Base-by-base conservation (phyloP, 1,140 invertebrate genomes). In the Tetragnatha versicolor region DNA sequence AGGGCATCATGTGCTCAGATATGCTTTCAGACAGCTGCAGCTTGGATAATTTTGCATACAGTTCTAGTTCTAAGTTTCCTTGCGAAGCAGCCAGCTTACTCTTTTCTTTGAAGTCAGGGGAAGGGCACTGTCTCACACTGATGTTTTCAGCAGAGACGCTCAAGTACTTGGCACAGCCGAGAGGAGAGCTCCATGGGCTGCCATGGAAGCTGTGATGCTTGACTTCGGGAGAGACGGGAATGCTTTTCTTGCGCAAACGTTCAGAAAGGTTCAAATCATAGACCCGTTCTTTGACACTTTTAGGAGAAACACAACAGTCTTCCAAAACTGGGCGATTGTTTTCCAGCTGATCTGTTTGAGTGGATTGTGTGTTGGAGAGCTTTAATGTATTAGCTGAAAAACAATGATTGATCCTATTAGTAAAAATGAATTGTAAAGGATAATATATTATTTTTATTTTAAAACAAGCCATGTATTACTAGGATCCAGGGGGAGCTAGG, bases 161-260 rank as follows among this genome's bases (percentile, higher is more conserved):
- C 49, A 88, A 82, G 35, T 88, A 85, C 31, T 88, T 87, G 6
- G 88, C 88, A 22, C 88, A 88, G 79, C 87, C 88, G 12, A 89
- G 82, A 1, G 88, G 88, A 1, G 88, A 89, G 80, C 86, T 88
- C 88, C 88, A 89, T 0, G 88, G 88, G 12, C 88, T 88, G 72
- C 84, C 85, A 86, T 88, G 79, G 27, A 82, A 82, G 31, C 73
- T 81, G 87, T 86, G 83, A 87, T 83, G 78, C 87, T 88, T 77
- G 85, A 82, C 22, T 47, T 77, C 66, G 22, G 51, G 73, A 9
- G 69, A 66, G 20, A 81, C 27, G 6, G 66, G 63, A 70, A 69
- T 73, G 83, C 88, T 86, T 7, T 87, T 88, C 79, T 88, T 87
- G 10, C 88, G 86, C 82, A 89, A 88, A 82, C 88, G 88, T 31